Percentiles rank a stretch among this genome's conserved stretches.
phyloP scores from a whole-genome alignment of 2,113 vertebrate species.

The Chlamydotis undulata region DNA sequence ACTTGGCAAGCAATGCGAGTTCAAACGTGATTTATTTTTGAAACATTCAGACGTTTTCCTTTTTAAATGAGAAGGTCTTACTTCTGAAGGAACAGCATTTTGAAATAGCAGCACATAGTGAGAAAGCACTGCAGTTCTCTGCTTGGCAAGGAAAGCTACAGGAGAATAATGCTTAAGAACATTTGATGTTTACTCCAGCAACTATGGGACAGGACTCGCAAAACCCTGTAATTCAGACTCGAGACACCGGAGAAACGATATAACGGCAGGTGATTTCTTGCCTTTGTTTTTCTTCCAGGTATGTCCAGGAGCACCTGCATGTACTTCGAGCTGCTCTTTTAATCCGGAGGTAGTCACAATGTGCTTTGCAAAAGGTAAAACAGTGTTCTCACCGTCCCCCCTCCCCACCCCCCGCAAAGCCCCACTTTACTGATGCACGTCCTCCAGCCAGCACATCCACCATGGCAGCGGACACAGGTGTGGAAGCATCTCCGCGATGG shows the following conservation, averaged over 20 bases:
- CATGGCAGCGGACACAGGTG: not conserved
- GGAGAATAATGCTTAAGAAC: not conserved
- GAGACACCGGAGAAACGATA: not conserved
- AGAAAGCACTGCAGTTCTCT: not conserved
- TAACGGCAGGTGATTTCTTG: not conserved
- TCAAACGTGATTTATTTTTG: slow-evolving; percentile 36
- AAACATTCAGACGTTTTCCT: not conserved
- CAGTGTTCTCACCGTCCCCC: not conserved
- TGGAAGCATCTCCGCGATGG: not conserved
- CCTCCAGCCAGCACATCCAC: not conserved
- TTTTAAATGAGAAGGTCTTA: not conserved
- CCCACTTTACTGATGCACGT: not conserved
- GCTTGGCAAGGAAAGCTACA: slow-evolving; percentile 2
- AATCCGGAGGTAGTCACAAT: not conserved
- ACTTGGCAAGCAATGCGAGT: slow-evolving; percentile 16
- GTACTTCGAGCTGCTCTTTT: not conserved
- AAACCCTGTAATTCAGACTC: not conserved
- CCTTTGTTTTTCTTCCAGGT: not conserved
- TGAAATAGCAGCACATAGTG: not conserved
- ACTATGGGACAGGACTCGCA: not conserved
- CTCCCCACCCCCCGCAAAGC: too few species aligned
- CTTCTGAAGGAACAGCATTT: slow-evolving; percentile 7
- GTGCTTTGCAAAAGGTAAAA: not conserved
- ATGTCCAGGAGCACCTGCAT: not conserved
- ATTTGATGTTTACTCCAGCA: not conserved